Percentiles rank a stretch among this genome's conserved stretches.
Conservation (phyloP, 2,113 vertebrate genomes). For the Gymnobelideus leadbeateri region DNA sequence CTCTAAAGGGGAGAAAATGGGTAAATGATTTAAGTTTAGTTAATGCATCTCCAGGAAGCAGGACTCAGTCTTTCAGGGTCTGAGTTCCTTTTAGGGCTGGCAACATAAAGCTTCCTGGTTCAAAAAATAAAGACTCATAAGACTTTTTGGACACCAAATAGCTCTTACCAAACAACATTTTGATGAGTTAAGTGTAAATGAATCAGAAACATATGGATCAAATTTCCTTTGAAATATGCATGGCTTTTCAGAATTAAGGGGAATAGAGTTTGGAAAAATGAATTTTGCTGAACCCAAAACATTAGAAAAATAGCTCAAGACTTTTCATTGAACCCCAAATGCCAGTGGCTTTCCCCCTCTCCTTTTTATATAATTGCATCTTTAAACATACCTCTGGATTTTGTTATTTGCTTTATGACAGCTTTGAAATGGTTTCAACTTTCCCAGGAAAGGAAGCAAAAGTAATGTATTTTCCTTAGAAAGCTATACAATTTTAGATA, state of each 20-base stretch:
- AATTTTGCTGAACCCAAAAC: constrained; percentile 78
- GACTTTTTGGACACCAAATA: constrained; percentile 81
- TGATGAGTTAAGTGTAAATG: constrained; percentile 84
- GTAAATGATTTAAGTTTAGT: constrained; percentile 20
- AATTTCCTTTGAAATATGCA: constrained; percentile 82
- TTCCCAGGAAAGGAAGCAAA: neutral
- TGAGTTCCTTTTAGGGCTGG: constrained; percentile 77
- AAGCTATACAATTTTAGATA: neutral
- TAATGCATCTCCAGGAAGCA: constrained; percentile 58
- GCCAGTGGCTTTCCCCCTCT: constrained; percentile 65
- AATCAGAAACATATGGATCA: constrained; percentile 84
- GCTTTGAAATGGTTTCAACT: constrained; percentile 52
- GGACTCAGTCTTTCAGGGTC: constrained; percentile 62
- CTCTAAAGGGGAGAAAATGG: neutral
- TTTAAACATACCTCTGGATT: constrained; percentile 64
- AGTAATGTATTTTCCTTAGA: neutral
- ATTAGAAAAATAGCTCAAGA: constrained; percentile 56
- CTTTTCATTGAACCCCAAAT: constrained; percentile 68
- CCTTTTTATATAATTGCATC: constrained; percentile 65
- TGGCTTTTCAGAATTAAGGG: constrained; percentile 81
- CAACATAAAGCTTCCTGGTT: constrained; percentile 75
- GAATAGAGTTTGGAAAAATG: constrained; percentile 77
- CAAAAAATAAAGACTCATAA: constrained; percentile 79
- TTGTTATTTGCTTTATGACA: constrained; percentile 13
- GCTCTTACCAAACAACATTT: constrained; percentile 83